Evolutionary conservation across 1,140 invertebrate species (phyloP).

Genomic region (Listronotus bonariensis): DNA sequence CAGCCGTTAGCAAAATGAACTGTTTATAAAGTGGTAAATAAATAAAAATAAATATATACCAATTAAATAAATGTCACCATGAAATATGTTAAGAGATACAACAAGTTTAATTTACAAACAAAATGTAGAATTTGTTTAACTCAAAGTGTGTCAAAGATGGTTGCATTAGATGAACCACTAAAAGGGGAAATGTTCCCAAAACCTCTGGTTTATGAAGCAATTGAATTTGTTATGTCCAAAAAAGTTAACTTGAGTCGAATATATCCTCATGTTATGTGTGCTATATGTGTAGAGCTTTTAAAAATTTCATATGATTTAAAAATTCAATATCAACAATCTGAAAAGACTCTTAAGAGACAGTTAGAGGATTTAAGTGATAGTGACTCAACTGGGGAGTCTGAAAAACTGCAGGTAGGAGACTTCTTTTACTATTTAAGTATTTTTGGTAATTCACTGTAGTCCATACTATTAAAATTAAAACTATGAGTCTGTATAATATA

Average conservation of each 20-base stretch:
- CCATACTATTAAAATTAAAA: no score
- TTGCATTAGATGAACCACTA: constrained; percentile 8
- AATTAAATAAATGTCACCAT: no score
- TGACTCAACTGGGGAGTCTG: no score
- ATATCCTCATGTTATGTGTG: constrained; percentile 38
- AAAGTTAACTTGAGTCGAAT: constrained; percentile 12
- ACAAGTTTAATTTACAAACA: constrained; percentile 25
- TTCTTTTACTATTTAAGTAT: no score
- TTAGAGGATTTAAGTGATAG: background rate
- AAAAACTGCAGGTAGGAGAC: no score
- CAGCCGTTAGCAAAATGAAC: no score
- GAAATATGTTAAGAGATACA: constrained; percentile 22
- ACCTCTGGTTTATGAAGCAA: constrained; percentile 16
- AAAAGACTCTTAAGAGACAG: constrained; percentile 9
- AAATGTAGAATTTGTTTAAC: constrained; percentile 40
- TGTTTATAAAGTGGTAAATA: no score
- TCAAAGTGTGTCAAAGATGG: constrained; percentile 16
- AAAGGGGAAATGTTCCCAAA: background rate
- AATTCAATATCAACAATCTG: constrained; percentile 23
- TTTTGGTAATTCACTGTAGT: no score
- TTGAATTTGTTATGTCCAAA: constrained; percentile 25
- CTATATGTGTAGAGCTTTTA: constrained; percentile 32
- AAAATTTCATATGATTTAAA: constrained; percentile 39
- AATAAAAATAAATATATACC: no score
- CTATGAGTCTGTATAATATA: no score